Conservation (phyloP, 2,888 invertebrate genomes). For the Nasonia oneida region DNA sequence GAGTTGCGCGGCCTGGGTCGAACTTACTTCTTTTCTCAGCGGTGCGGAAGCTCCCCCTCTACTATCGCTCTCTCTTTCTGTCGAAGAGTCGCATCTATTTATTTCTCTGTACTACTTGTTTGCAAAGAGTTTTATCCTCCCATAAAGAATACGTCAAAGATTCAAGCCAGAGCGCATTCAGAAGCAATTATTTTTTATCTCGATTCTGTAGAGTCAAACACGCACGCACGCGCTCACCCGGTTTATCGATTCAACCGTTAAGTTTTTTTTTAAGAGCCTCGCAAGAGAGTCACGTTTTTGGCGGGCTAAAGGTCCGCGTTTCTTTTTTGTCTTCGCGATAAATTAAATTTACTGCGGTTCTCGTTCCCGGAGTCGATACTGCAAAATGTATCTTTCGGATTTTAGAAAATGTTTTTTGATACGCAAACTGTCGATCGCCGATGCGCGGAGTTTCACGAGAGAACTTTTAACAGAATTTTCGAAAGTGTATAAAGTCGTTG, state of each 20-base stretch:
- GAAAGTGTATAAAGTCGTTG: not conserved
- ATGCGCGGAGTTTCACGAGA: not conserved
- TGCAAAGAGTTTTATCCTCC: slow-evolving; percentile 31
- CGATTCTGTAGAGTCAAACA: not conserved
- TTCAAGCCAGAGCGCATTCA: slow-evolving; percentile 26
- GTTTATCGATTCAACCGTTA: not conserved
- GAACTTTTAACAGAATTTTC: not conserved
- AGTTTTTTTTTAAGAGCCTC: not conserved
- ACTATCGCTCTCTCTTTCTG: not conserved
- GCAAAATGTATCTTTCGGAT: not conserved
- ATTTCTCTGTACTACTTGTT: slow-evolving; percentile 39
- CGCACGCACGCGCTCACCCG: not conserved
- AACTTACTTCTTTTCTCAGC: not conserved
- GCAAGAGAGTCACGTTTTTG: slow-evolving; percentile 3
- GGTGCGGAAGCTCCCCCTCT: not conserved
- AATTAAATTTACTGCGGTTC: too few relatives aligned
- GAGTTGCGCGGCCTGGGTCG: slow-evolving; percentile 30
- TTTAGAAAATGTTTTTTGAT: not conserved
- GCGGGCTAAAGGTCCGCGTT: not conserved
- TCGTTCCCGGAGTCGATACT: too few relatives aligned
- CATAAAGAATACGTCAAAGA: slow-evolving; percentile 34
- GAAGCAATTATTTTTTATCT: slow-evolving; percentile 46
- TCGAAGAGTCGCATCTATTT: slow-evolving; percentile 7
- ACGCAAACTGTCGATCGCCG: not conserved
- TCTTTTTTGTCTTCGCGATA: not conserved